Percentiles rank a stretch among this genome's conserved stretches.
These are phyloP conservation scores for Lasioglossum pauxillum DNA, from an alignment of 2,888 invertebrate species.

Conservation along the genomic window DNA sequence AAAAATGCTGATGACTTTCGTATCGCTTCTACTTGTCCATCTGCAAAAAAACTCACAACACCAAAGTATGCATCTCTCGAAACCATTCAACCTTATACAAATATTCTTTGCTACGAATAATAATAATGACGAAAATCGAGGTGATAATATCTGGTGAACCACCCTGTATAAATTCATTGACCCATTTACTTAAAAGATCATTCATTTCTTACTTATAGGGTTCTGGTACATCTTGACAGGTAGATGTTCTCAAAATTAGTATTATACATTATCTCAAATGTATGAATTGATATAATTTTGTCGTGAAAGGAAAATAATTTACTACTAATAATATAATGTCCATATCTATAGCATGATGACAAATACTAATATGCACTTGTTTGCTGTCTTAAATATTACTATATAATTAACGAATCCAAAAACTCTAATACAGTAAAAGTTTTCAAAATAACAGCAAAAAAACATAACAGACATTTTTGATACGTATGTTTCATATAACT, in stretches of 20 bases:
- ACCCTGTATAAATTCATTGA: slow-evolving; percentile 9
- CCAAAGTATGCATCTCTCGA: too few species aligned
- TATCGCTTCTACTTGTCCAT: too few species aligned
- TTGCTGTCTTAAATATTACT: slow-evolving; percentile 6
- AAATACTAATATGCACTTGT: slow-evolving; percentile 30
- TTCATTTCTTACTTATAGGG: slow-evolving; percentile 80
- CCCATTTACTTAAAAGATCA: slow-evolving; percentile 55
- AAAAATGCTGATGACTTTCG: too few species aligned
- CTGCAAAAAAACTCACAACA: too few species aligned
- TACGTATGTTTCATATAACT: slow-evolving; percentile 23
- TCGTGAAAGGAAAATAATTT: not conserved
- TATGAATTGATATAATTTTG: slow-evolving; percentile 50
- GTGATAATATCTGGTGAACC: too few species aligned
- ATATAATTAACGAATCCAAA: slow-evolving; percentile 16
- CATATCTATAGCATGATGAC: slow-evolving; percentile 21
- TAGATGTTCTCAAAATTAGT: slow-evolving; percentile 64
- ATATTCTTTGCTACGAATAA: too few species aligned
- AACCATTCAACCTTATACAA: too few species aligned
- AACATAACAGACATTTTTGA: not conserved
- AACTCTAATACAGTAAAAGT: not conserved
- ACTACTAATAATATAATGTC: slow-evolving; percentile 17
- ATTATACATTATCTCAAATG: slow-evolving; percentile 35
- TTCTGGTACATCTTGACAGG: slow-evolving; percentile 80
- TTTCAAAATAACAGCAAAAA: not conserved
- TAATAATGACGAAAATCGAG: too few species aligned